phyloP scores from a whole-genome alignment of 2,113 vertebrate species.

The Acrocephalus arundinaceus region DNA sequence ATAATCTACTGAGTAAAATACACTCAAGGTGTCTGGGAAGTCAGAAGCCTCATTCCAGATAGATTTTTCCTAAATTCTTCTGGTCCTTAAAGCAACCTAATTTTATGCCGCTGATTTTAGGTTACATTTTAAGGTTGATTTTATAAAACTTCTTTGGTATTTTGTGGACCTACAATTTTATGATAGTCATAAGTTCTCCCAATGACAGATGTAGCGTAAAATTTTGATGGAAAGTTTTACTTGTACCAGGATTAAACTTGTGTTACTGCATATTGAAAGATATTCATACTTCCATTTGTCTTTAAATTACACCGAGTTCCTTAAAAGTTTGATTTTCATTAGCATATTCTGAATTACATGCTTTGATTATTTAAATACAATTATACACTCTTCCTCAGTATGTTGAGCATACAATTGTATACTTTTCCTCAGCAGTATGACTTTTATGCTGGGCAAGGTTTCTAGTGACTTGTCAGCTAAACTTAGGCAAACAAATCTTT shows the following conservation, averaged over 20 bases:
- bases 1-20: background rate
- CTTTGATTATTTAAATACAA: conserved; percentile 24
- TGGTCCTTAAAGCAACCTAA: background rate
- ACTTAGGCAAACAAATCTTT: background rate
- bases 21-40: background rate
- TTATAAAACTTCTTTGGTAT: conserved; percentile 34
- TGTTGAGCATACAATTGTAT: background rate
- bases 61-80: background rate
- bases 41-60: background rate
- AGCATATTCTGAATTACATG: background rate
- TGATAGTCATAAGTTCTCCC: conserved; percentile 15
- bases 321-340: background rate
- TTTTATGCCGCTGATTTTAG: conserved; percentile 25
- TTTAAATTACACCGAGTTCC: background rate
- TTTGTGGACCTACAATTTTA: conserved; percentile 49
- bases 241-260: background rate
- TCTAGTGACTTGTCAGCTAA: conserved; percentile 15
- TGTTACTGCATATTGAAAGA: background rate
- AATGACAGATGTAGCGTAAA: background rate
- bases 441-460: background rate
- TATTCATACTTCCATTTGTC: background rate
- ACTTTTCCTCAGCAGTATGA: background rate
- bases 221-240: conserved; percentile 5
- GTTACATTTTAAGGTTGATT: conserved; percentile 17
- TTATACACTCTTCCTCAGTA: background rate